phyloP scores from a whole-genome alignment of 2,113 vertebrate genomes.

The Cacatua alba region DNA sequence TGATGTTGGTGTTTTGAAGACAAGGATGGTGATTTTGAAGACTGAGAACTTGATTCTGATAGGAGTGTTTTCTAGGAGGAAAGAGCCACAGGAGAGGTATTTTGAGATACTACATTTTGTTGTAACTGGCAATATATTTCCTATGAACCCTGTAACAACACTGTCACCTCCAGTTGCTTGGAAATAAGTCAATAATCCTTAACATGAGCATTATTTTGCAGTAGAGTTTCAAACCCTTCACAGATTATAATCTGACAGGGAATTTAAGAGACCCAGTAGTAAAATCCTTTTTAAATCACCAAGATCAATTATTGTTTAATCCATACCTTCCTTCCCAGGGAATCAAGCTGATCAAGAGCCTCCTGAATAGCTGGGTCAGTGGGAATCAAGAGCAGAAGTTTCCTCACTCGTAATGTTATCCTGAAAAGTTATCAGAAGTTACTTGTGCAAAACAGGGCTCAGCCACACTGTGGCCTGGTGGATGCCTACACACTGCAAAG shows the following conservation, averaged over 20 bases:
- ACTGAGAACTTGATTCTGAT: constrained; percentile 86
- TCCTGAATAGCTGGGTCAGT: constrained; percentile 98
- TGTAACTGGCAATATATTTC: not conserved
- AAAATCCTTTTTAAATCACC: not conserved
- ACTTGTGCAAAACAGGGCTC: not conserved
- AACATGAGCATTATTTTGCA: not conserved
- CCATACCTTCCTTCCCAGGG: constrained; percentile 83
- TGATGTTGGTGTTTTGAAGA: constrained; percentile 96
- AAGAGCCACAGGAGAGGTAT: not conserved
- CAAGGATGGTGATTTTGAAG: constrained; percentile 95
- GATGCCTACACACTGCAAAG: not conserved
- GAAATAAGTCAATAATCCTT: not conserved
- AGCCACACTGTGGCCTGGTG: not conserved
- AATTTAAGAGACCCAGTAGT: not conserved
- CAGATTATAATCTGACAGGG: not conserved
- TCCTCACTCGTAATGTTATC: constrained; percentile 94
- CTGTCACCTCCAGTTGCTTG: not conserved
- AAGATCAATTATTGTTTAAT: not conserved
- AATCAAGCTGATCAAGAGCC: constrained; percentile 89
- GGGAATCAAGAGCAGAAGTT: constrained; percentile 93
- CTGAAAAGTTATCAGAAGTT: constrained; percentile 73
- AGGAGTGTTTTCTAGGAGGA: constrained; percentile 89
- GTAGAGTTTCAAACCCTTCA: not conserved
- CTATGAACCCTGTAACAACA: not conserved
- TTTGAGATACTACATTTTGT: not conserved